Evolutionary conservation across 2,113 vertebrate species (phyloP), one percentile per base, ranked within the genome.

Genomic region (Dipodomys stephensi): DNA sequence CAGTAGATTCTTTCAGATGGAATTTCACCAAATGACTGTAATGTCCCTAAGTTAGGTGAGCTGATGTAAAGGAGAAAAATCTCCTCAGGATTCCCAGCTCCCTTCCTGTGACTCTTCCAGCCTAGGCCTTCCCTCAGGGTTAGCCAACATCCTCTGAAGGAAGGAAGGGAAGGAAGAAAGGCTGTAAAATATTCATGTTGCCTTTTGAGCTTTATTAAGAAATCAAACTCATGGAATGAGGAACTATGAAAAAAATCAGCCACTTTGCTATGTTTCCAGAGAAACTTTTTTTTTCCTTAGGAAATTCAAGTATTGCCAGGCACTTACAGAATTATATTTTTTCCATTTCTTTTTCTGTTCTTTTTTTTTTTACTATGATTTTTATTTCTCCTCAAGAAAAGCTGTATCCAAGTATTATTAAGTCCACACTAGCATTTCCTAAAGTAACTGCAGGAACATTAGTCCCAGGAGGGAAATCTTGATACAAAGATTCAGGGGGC

Each of bases 401-500:
- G 92, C 44, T 84, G 39, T 95, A 95, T 91, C 81, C 88, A 94
- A 93, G 87, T 64, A 74, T 89, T 95, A 6, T 85, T 57, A 91
- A 91, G 90, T 95, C 96, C 93, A 95, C 69, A 96, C 88, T 74
- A 87, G 57, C 62, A 32, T 96, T 97, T 96, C 71, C 81, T 71
- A 81, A 85, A 95, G 94, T 96, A 93, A 90, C 74, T 82, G 88
- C 81, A 80, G 83, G 92, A 93, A 94, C 95, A 95, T 96, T 94
- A 91, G 93, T 92, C 96, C 94, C 93, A 23, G 12, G 95, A 94
- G 90, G 74, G 64, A 87, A 82, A n/a, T 83, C 85, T 92, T 90
- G 71, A 95, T 88, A 86, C 87, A 94, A 91, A 91, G 76, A 87
- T 81, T 86, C 8, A 11, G 30, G 90, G 46, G 32, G 44, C 74